These are phyloP conservation scores for Colletes latitarsis DNA, from an alignment of 1,140 invertebrate genomes.

Conservation along the genomic window DNA sequence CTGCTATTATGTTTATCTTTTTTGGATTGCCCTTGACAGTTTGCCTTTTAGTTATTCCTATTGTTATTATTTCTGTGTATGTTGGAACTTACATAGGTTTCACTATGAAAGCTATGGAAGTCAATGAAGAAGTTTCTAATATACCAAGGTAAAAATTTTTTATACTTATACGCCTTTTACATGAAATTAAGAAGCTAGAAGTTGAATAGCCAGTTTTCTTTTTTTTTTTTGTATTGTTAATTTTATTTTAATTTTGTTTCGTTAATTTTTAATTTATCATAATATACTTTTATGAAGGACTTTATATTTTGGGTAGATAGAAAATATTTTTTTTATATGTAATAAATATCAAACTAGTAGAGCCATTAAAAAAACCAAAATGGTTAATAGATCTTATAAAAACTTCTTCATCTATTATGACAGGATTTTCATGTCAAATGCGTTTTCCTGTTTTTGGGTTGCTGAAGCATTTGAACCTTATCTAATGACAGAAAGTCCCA, in stretches of 20 bases:
- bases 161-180: not conserved
- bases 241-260: not conserved
- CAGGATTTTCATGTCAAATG: constrained; percentile 80
- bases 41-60: constrained; percentile 79
- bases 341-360: too few relatives aligned
- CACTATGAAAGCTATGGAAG: constrained; percentile 75
- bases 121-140: constrained; percentile 78
- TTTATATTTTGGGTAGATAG: not conserved
- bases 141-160: constrained; percentile 71
- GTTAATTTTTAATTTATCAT: not conserved
- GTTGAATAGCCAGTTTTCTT: not conserved
- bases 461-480: constrained; percentile 79
- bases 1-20: constrained; percentile 82
- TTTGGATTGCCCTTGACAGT: constrained; percentile 80
- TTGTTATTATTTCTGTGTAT: constrained; percentile 78
- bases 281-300: not conserved
- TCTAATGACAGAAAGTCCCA: constrained; percentile 62
- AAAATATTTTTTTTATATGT: too few relatives aligned
- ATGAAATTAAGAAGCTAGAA: not conserved
- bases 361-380: not conserved
- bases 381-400: constrained; percentile 1
- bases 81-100: constrained; percentile 77
- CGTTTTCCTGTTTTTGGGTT: constrained; percentile 81
- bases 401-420: constrained; percentile 50
- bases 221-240: too few relatives aligned